Conservation (phyloP, 1,140 invertebrate species). For the Ostrea denselamellosa region DNA sequence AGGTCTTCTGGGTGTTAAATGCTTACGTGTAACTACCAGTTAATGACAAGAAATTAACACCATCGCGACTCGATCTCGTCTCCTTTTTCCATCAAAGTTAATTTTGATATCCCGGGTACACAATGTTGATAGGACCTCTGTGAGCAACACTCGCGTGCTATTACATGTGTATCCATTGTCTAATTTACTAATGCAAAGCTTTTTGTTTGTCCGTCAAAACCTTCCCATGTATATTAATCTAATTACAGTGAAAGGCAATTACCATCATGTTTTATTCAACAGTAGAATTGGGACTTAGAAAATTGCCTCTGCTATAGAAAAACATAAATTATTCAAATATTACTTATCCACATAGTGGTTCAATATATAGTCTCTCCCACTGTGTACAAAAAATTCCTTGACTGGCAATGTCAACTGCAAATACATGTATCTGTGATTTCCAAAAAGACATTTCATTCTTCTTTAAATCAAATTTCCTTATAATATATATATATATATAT, state of each 20-base stretch:
- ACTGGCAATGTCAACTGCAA: background rate
- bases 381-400: background rate
- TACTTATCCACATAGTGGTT: background rate
- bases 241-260: conserved; percentile 47
- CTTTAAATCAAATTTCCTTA: no score
- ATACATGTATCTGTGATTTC: background rate
- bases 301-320: conserved; percentile 22
- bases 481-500: background rate
- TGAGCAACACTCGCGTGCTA: background rate
- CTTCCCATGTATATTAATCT: conserved; percentile 37
- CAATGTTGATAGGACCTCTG: no score
- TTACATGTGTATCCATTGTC: conserved; percentile 13
- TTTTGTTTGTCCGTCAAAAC: background rate
- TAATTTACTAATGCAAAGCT: conserved; percentile 14
- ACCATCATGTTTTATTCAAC: conserved; percentile 43
- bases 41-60: background rate
- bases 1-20: background rate
- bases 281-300: background rate
- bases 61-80: background rate
- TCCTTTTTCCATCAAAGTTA: no score
- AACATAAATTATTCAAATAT: conserved; percentile 30
- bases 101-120: no score
- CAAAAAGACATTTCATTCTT: no score
- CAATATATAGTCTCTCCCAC: background rate
- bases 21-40: background rate